phyloP scores from a whole-genome alignment of 2,888 invertebrate species.

The Euproctis similis region DNA sequence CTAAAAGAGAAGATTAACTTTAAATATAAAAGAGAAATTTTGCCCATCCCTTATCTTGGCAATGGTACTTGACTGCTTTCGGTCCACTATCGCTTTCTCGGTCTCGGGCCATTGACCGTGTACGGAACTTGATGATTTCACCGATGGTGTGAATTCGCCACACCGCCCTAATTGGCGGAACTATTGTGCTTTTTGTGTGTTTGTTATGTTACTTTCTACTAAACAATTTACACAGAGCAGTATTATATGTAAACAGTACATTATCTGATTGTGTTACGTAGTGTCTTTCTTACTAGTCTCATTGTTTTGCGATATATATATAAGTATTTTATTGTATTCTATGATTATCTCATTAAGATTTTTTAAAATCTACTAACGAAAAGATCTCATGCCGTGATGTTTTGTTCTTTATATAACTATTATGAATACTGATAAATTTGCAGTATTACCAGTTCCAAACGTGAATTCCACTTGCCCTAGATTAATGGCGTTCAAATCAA shows the following conservation, averaged over 20 bases:
- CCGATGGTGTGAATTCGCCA: slow-evolving; percentile 10
- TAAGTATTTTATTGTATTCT: too few species aligned
- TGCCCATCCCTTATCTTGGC: slow-evolving; percentile 11
- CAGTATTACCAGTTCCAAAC: slow-evolving; percentile 1
- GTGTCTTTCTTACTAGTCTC: too few species aligned
- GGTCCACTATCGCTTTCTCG: slow-evolving; percentile 21
- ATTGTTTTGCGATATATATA: too few species aligned
- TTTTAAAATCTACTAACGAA: too few species aligned
- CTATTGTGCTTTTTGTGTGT: slow-evolving; percentile 4
- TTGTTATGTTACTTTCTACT: slow-evolving; percentile 3
- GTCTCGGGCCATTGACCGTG: slow-evolving; percentile 14
- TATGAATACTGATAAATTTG: neutral
- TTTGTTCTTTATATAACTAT: neutral
- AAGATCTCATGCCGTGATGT: neutral
- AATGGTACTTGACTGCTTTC: slow-evolving; percentile 22
- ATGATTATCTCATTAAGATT: too few species aligned
- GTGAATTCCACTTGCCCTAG: slow-evolving; percentile 1
- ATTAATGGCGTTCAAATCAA: slow-evolving; percentile 4
- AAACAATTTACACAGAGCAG: neutral
- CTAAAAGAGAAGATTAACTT: neutral
- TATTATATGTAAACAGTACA: too few species aligned
- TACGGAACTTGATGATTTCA: slow-evolving; percentile 21
- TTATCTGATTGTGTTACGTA: too few species aligned
- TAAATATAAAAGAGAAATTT: slow-evolving; percentile 14
- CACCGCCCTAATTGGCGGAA: slow-evolving; percentile 6